A percentile compares a stretch with the other conserved stretches of the same genome.
These are phyloP conservation scores for Eupithecia inturbata DNA, from an alignment of 2,888 invertebrate species.

Conservation along the genomic window DNA sequence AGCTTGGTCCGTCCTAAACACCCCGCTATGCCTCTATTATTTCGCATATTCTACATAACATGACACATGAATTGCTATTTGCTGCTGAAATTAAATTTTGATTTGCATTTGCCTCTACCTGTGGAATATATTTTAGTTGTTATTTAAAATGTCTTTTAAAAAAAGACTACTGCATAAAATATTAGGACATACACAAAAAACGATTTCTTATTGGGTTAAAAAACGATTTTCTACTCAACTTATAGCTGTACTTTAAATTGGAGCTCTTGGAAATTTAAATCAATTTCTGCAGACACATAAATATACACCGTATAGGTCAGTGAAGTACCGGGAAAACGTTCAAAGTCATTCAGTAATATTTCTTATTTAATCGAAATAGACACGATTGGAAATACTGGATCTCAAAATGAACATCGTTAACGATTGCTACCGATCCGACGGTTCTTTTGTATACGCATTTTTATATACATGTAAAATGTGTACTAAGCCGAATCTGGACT, in stretches of 20 bases:
- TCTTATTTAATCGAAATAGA: background rate
- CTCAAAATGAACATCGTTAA: background rate
- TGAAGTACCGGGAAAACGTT: background rate
- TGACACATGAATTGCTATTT: background rate
- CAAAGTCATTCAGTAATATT: background rate
- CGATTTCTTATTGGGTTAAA: too few species aligned
- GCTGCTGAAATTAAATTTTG: background rate
- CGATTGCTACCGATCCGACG: too few species aligned
- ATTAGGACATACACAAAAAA: too few species aligned
- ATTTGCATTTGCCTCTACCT: background rate
- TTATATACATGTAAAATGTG: too few species aligned
- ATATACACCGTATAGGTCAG: background rate
- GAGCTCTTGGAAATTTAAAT: background rate
- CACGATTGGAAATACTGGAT: background rate
- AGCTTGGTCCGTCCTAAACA: slow-evolving; percentile 59
- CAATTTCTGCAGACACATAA: background rate
- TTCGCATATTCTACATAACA: background rate
- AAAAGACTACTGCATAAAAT: too few species aligned
- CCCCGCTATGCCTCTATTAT: slow-evolving; percentile 37
- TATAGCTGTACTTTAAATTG: background rate
- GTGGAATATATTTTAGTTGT: background rate
- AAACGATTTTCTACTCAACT: background rate
- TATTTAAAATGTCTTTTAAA: too few species aligned
- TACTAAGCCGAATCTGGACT: too few species aligned
- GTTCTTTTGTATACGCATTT: too few species aligned